Base-by-base conservation (phyloP, 2,888 invertebrate genomes). In the Limnephilus lunatus region DNA sequence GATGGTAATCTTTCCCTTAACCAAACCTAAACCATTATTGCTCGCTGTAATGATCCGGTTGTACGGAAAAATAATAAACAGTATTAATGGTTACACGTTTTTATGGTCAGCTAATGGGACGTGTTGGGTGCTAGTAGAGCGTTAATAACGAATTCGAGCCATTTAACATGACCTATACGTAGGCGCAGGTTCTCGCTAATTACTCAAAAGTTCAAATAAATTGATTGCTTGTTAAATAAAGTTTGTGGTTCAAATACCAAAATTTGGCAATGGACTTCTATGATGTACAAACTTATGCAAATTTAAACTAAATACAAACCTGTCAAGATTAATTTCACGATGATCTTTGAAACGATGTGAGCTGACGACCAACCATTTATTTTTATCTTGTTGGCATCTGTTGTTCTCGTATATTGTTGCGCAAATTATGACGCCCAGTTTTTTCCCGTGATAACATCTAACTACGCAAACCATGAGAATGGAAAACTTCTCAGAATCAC, bases 1-100 rank as follows among this genome's bases (percentile, higher is more conserved):
- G 68, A 68, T 68, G 68, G 68, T n/a, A 68, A 68, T 68, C 68
- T 68, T 68, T n/a, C 68, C 68, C 68, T 68, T 68, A 68, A 68
- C 25, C 25, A 68, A 68, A 68, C 68, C 68, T 68, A n/a, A 68
- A 68, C 68, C 68, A 68, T 68, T 68, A 68, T 68, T n/a, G 68
- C 25, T 68, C 9, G 68, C 68, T 9, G 68, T 68, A 25, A n/a
- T 68, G 68, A 68, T 68, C 68, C 68, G 68, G 68, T 68, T 68
- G n/a, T 68, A 68, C 68, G 68, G 68, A 68, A n/a, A 68, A 68
- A 68, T 68, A 68, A 25, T 68, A 68, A 68, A 68, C 68, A 9
- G 68, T 68, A 68, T 68, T n/a, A 68, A 68, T 68, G 68, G 68
- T 5, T 68, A 68, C 68, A 68, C 68, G 25, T 68, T 68, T 68